Evolutionary conservation across 2,888 invertebrate genomes (phyloP).

Genomic region (Anarsia innoxiella): DNA sequence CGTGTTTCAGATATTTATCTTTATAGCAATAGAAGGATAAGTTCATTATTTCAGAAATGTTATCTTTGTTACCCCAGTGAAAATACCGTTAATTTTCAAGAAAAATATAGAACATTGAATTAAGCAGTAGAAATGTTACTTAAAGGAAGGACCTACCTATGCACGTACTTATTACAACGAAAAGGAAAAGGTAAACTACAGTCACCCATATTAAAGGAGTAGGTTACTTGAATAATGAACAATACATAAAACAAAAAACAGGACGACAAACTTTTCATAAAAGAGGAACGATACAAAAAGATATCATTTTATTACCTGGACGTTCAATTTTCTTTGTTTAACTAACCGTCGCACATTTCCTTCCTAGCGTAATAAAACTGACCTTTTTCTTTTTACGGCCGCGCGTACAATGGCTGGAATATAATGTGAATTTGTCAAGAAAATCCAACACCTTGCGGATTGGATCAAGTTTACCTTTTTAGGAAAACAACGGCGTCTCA

Average conservation of each 20-base stretch:
- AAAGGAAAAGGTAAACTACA: too few species aligned
- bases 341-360: slow-evolving; percentile 53
- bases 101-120: too few species aligned
- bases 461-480: slow-evolving; percentile 56
- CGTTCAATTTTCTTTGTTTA: slow-evolving; percentile 57
- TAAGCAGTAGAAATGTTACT: too few species aligned
- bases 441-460: slow-evolving; percentile 54
- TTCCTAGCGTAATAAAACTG: slow-evolving; percentile 47
- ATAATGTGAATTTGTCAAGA: slow-evolving; percentile 60
- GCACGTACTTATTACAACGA: too few species aligned
- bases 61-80: slow-evolving; percentile 21
- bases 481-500: slow-evolving; percentile 41
- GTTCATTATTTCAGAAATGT: slow-evolving; percentile 30
- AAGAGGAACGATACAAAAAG: slow-evolving; percentile 32
- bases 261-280: slow-evolving; percentile 30
- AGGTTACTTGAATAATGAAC: too few species aligned
- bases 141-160: too few species aligned
- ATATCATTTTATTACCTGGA: slow-evolving; percentile 47
- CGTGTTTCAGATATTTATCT: slow-evolving; percentile 38
- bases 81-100: too few species aligned
- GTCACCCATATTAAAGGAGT: too few species aligned
- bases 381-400: slow-evolving; percentile 50
- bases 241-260: too few species aligned
- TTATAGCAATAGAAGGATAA: slow-evolving; percentile 29
- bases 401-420: slow-evolving; percentile 43